A percentile compares a stretch with the other conserved stretches of the same genome.
Conservation (phyloP, 2,113 vertebrate species). For the Petrocephalus zakoni region DNA sequence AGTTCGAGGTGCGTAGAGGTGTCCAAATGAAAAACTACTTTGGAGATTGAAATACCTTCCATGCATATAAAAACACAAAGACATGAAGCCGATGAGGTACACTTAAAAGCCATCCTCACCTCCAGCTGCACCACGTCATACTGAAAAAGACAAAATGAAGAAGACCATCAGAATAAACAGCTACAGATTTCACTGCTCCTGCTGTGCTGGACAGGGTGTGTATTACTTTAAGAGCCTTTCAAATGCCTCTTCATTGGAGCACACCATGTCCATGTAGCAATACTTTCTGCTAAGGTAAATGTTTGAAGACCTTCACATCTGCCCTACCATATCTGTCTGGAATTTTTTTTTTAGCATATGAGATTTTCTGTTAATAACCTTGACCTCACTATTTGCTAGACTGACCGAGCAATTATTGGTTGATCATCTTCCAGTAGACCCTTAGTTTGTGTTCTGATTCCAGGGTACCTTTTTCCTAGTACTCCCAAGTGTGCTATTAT, state of each 20-base stretch:
- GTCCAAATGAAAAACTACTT: not conserved
- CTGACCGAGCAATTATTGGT: not conserved
- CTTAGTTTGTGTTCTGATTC: not conserved
- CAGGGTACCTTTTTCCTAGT: not conserved
- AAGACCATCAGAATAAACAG: not conserved
- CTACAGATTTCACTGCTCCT: too few relatives aligned
- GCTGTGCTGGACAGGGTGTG: not conserved
- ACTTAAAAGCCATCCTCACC: slow-evolving; percentile 39
- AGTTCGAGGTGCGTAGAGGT: not conserved
- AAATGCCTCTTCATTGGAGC: not conserved
- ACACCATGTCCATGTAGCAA: not conserved
- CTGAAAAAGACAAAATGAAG: slow-evolving; percentile 34
- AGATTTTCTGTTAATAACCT: not conserved
- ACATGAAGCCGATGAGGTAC: not conserved
- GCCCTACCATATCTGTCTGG: not conserved
- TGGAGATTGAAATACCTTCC: not conserved
- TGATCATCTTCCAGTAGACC: not conserved
- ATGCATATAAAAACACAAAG: not conserved
- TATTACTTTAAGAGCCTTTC: not conserved
- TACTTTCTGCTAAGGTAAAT: not conserved
- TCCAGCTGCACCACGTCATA: slow-evolving; percentile 42
- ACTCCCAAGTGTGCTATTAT: not conserved
- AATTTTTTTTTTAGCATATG: not conserved
- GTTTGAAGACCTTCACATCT: slow-evolving; percentile 15
- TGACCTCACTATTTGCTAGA: not conserved